Base-by-base conservation (phyloP, 1,140 invertebrate genomes). In the Chrysoperla carnea region DNA sequence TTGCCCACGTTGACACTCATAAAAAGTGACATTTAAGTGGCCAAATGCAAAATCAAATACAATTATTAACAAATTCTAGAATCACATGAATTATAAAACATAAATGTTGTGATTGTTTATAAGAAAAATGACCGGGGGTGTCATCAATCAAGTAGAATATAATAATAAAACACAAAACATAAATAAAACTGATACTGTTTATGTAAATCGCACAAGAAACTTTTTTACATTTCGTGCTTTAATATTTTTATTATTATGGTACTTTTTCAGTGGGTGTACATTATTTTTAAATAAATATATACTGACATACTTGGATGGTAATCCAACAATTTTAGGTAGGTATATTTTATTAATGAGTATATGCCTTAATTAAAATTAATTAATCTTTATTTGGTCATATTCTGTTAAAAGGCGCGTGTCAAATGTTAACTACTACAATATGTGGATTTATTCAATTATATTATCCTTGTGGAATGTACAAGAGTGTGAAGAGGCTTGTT, bases 231-330 rank as follows among this genome's bases (percentile, higher is more conserved):
- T 74, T 6, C 56, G 76, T 51, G 81, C 80, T 1, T 58, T 84
- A 17, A 56, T 73, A 44, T 83, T 84, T 55, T 61, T 85, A 9
- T 59, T 75, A 15, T 56, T 84, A 29, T 85, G 82, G 81, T 85
- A 84, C 50, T 67, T 84, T 48, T 84, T 84, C 54, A 84, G 80
- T 56, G 76, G 75, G 6, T 77, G 74, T 53, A 87, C 84, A 6
- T 62, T 88, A 33, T 87, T 88, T 59, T 60, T 85, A 15, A 88
- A 88, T 60, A 88, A 88, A 57, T 86, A 86, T 52, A 84, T 87
- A 54, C 59, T 88, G 27, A 72, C 79, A 4, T 82, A 76, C 51
- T 67, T 83, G 54, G 69, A 77, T 54, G 81, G 79, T n/a, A 81
- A 87, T 62, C 78, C 83, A 6, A 78, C 76, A 37, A 61, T 87